Evolutionary conservation across 2,797 vertebrate genomes (phyloP).

Genomic region (Potorous gilbertii): DNA sequence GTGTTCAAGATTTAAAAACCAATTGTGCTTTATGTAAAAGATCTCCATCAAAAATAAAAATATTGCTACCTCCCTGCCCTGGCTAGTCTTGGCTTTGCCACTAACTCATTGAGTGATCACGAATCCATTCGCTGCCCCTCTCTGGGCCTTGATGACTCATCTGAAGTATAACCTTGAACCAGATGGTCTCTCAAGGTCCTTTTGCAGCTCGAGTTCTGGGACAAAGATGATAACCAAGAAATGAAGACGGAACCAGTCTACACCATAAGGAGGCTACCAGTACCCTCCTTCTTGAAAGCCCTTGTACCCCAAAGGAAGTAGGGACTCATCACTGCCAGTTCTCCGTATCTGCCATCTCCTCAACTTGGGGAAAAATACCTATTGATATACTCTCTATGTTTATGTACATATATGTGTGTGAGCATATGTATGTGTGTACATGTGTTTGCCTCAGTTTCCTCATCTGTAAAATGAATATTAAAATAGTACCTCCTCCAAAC

Average conservation of each 20-base stretch:
- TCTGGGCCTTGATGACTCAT: background rate
- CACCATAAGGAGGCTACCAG: background rate
- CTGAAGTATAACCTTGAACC: background rate
- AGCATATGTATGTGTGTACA: too few species aligned
- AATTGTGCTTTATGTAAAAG: background rate
- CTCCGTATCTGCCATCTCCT: background rate
- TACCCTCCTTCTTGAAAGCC: background rate
- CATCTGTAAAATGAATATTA: too few species aligned
- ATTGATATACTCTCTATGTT: too few species aligned
- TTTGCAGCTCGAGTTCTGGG: background rate
- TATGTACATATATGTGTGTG: too few species aligned
- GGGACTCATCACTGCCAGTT: background rate
- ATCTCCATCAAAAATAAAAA: background rate
- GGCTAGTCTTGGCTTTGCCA: background rate
- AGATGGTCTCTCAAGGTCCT: background rate
- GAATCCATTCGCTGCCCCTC: background rate
- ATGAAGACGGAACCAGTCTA: background rate
- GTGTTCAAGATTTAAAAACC: background rate
- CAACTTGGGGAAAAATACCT: too few species aligned
- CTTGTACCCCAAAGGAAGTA: background rate
- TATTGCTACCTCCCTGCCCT: background rate
- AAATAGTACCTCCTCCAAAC: background rate
- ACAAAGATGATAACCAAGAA: background rate
- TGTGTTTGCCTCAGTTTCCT: too few species aligned
- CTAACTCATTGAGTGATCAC: background rate